Evolutionary conservation across 2,797 vertebrate species (phyloP), one percentile per base, ranked within the genome.

Genomic region (Acanthurus leucopareius): DNA sequence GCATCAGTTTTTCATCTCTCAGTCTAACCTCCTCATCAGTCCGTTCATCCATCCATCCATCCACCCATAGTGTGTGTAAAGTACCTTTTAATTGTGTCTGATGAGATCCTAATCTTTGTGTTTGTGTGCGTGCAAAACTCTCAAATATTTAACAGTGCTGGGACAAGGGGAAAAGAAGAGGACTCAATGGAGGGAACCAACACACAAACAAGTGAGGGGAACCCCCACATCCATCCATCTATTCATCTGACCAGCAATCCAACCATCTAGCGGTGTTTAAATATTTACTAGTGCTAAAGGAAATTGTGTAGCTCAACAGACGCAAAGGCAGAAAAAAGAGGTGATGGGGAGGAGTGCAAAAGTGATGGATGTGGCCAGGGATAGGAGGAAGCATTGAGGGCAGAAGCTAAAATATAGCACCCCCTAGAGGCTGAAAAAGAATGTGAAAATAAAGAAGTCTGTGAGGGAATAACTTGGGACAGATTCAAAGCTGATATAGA

Each of bases 271-370:
- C 82, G 79, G 85, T 77, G 85, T 92, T 94, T 90, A 94, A 95
- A 93, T 91, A 93, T 95, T 93, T 87, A 92, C 79, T 57, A 91
- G 89, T 65, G 85, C 85, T 94, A 95, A 95, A 95, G 93, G 93
- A 95, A 94, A 93, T 71, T 86, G 80, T 88, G 88, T 86, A 88
- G 87, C 80, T 73, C 75, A 86, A 93, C 86, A 85, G 73, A 79
- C 69, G 16, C 69, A 77, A 63, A 57, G 60, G 48, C n/a, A 61
- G 49, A 66, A 82, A 42, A 83, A 73, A 42, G 16, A 77, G 60
- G 75, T 53, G 90, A 87, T 53, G 81, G 92, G 85, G 72, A 81
- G 69, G 77, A 77, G 49, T 71, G 73, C 10, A 60, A 35, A 45
- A 60, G 51, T 67, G 81, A 83, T 57, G 63, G 75, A 83, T 89